phyloP scores from a whole-genome alignment of 2,113 vertebrate species.

The Kobus ellipsiprymnus region DNA sequence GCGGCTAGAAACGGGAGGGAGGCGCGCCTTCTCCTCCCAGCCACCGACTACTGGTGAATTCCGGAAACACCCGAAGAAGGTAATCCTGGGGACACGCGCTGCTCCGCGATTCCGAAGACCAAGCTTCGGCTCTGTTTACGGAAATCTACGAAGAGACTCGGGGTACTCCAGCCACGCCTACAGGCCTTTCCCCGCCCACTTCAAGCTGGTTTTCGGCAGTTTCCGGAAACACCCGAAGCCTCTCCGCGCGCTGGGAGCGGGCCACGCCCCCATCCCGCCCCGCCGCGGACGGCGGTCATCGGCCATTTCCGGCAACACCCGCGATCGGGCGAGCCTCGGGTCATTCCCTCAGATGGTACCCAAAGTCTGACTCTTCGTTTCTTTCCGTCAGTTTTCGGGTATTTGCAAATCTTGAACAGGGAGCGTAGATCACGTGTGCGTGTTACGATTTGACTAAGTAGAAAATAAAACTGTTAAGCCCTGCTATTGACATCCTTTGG shows the following conservation, averaged over 20 bases:
- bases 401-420: constrained; percentile 26
- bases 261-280: constrained; percentile 43
- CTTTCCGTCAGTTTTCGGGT: constrained; percentile 59
- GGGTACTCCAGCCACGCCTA: constrained; percentile 31
- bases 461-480: not conserved
- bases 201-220: not conserved
- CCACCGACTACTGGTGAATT: constrained; percentile 44
- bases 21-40: constrained; percentile 58
- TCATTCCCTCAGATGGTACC: not conserved
- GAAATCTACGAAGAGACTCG: constrained; percentile 62
- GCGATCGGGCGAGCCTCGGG: not conserved
- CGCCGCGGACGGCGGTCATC: not conserved
- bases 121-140: constrained; percentile 61
- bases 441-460: not conserved
- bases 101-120: constrained; percentile 2
- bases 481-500: not conserved
- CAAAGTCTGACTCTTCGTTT: constrained; percentile 24
- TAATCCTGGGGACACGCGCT: constrained; percentile 1
- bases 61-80: constrained; percentile 68
- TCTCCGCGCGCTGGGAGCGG: not conserved
- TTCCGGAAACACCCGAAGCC: constrained; percentile 76
- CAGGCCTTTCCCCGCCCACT: constrained; percentile 16
- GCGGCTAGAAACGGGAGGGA: constrained; percentile 48
- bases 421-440: not conserved
- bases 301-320: constrained; percentile 70